These are phyloP conservation scores for Hypotaenidia philippensis DNA, from an alignment of 2,797 vertebrate species.

Conservation along the genomic window DNA sequence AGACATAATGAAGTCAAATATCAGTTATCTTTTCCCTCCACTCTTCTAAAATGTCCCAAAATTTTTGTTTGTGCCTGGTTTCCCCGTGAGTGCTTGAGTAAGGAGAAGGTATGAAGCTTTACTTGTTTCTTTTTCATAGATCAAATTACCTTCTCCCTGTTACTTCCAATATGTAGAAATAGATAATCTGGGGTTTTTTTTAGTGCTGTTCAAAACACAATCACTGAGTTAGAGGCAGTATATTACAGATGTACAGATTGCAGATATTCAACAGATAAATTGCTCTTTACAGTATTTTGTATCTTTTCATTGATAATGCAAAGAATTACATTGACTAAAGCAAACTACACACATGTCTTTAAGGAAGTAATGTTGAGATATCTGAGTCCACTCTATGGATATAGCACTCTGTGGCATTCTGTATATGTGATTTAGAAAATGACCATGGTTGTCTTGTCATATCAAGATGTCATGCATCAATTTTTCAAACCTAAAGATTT, in stretches of 20 bases:
- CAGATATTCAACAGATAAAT: neutral
- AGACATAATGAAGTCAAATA: neutral
- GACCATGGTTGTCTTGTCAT: neutral
- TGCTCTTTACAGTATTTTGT: neutral
- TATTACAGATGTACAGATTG: neutral
- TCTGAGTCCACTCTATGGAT: neutral
- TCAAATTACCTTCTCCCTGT: neutral
- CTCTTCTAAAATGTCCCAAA: neutral
- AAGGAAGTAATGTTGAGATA: neutral
- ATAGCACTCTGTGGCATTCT: neutral
- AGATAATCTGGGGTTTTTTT: neutral
- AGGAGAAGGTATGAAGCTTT: neutral
- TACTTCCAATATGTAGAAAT: neutral
- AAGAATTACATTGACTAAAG: neutral
- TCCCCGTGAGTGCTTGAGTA: neutral
- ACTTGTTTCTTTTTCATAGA: neutral
- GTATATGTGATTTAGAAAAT: neutral
- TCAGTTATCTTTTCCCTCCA: neutral
- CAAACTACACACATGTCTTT: neutral
- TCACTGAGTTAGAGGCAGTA: neutral
- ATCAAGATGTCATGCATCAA: neutral
- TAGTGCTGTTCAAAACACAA: neutral
- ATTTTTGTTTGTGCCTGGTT: neutral
- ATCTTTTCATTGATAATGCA: neutral
- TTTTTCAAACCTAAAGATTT: neutral